Percentiles rank a stretch among this genome's conserved stretches.
These are phyloP conservation scores for Acanthochromis polyacanthus DNA, from an alignment of 2,113 vertebrate species.

Conservation along the genomic window DNA sequence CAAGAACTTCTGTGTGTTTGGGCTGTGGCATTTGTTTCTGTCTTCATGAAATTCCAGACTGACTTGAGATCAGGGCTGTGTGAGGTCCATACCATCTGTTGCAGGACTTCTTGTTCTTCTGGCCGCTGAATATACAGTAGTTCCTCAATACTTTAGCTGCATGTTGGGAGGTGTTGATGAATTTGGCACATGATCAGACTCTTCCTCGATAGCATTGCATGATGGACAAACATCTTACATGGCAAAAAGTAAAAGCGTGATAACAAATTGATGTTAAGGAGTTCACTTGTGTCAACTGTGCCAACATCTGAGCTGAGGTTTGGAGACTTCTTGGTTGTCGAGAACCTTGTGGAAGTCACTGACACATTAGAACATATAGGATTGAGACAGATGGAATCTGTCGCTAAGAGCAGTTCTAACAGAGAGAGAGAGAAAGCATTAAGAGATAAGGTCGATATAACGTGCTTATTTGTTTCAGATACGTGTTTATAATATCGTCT, in stretches of 20 bases:
- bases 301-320: neutral
- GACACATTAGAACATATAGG: neutral
- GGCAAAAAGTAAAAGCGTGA: neutral
- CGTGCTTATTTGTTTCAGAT: neutral
- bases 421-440: neutral
- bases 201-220: neutral
- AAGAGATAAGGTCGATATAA: neutral
- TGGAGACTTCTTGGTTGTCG: neutral
- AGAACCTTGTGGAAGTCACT: neutral
- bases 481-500: neutral
- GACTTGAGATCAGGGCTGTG: neutral
- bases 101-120: too few relatives aligned
- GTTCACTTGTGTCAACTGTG: neutral
- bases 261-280: neutral
- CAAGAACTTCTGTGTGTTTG: neutral
- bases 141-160: neutral
- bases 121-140: neutral
- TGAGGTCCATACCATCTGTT: too few relatives aligned
- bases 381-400: neutral
- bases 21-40: neutral
- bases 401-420: neutral
- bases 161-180: neutral
- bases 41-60: neutral
- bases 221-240: neutral
- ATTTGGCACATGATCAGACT: neutral